Percentiles rank a stretch among this genome's conserved stretches.
phyloP scores from a whole-genome alignment of 1,140 invertebrate species.

The Bombus affinis region DNA sequence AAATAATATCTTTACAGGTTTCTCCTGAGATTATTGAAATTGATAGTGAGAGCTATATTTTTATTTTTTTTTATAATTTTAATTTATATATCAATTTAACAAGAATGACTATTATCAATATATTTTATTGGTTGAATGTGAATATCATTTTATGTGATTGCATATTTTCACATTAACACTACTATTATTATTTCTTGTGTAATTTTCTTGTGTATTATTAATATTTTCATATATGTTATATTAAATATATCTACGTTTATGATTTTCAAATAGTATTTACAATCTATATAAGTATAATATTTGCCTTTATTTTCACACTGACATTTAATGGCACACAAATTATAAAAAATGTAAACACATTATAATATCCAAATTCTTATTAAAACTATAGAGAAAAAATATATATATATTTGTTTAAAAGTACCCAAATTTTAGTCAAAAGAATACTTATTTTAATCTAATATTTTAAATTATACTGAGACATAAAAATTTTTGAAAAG shows the following conservation, averaged over 20 bases:
- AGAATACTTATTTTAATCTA: not conserved
- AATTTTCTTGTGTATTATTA: not conserved
- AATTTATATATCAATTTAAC: conserved; percentile 1
- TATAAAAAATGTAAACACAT: conserved; percentile 14
- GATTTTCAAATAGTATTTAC: conserved; percentile 57
- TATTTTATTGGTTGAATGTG: not conserved
- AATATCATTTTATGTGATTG: conserved; percentile 1
- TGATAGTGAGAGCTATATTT: not conserved
- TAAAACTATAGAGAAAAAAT: not conserved
- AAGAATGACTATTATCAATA: conserved; percentile 1
- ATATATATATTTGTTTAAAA: not conserved
- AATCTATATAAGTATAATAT: conserved; percentile 38
- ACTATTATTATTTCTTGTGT: conserved; percentile 23
- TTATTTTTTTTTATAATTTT: conserved; percentile 13
- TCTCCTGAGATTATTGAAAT: not conserved
- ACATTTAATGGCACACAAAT: conserved; percentile 51
- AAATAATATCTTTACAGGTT: not conserved
- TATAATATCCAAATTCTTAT: not conserved
- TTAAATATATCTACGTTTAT: conserved; percentile 36
- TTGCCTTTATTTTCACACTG: conserved; percentile 42
- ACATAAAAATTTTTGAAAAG: not conserved
- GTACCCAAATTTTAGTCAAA: not conserved
- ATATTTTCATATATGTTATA: conserved; percentile 18
- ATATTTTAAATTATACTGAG: not conserved
- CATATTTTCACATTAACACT: conserved; percentile 2